phyloP scores from a whole-genome alignment of 2,113 vertebrate species.

The Megalops atlanticus region DNA sequence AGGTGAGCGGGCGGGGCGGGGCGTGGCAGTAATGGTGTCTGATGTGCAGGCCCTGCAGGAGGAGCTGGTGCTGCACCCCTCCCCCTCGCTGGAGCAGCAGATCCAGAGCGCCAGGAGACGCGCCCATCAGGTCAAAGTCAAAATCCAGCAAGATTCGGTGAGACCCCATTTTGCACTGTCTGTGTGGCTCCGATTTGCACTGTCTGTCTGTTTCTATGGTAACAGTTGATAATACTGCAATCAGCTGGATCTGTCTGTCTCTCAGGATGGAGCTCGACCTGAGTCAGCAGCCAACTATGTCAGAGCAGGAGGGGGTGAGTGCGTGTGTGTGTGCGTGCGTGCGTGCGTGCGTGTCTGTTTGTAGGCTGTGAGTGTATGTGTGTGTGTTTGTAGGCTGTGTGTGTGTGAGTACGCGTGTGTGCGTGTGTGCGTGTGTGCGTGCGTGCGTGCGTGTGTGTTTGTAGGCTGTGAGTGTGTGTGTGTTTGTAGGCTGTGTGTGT shows the following conservation, averaged over 20 bases:
- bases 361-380: conserved; percentile 23
- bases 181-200: neutral
- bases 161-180: conserved; percentile 56
- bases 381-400: conserved; percentile 49
- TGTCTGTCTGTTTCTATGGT: neutral
- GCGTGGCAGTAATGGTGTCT: neutral
- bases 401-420: conserved; percentile 53
- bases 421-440: neutral
- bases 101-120: conserved; percentile 84
- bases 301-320: conserved; percentile 66
- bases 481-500: neutral
- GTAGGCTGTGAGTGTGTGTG: conserved; percentile 40
- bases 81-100: conserved; percentile 74
- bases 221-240: too few relatives aligned
- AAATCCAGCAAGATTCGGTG: conserved; percentile 83
- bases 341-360: conserved; percentile 40
- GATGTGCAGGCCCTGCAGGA: conserved; percentile 75
- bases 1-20: neutral
- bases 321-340: neutral
- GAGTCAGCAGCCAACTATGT: conserved; percentile 59
- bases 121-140: conserved; percentile 82
- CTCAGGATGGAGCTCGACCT: conserved; percentile 62
- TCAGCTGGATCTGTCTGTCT: too few relatives aligned
- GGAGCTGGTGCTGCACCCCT: conserved; percentile 74
- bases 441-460: too few relatives aligned